Conservation (phyloP, 2,113 vertebrate species). For the Peromyscus polionotus region DNA sequence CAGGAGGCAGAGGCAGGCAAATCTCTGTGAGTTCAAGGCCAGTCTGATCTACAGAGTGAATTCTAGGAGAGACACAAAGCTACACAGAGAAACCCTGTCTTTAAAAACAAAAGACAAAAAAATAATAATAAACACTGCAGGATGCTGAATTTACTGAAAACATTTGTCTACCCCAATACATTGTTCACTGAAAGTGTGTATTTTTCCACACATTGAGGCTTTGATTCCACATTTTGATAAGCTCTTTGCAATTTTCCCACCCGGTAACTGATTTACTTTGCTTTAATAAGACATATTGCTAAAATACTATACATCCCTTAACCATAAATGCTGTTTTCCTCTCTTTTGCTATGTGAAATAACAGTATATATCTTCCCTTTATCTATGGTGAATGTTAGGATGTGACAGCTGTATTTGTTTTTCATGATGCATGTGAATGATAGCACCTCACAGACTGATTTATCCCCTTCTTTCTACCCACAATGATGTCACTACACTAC, state of each 20-base stretch:
- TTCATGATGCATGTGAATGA: slow-evolving; percentile 84
- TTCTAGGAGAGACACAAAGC: too few species aligned
- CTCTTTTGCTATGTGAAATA: slow-evolving; percentile 80
- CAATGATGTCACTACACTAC: slow-evolving; percentile 77
- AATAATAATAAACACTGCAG: not conserved
- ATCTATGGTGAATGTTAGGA: slow-evolving; percentile 83
- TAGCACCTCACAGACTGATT: slow-evolving; percentile 83
- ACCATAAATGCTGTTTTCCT: slow-evolving; percentile 66
- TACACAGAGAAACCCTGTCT: too few species aligned
- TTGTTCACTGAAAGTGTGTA: slow-evolving; percentile 72
- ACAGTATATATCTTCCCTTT: slow-evolving; percentile 87
- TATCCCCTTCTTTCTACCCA: slow-evolving; percentile 85
- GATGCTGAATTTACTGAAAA: slow-evolving; percentile 49
- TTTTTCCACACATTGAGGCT: slow-evolving; percentile 74
- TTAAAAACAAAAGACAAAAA: not conserved
- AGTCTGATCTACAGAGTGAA: too few species aligned
- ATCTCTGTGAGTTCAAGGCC: too few species aligned
- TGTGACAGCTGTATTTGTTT: slow-evolving; percentile 85
- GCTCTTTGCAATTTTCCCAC: slow-evolving; percentile 77
- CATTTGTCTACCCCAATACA: slow-evolving; percentile 68
- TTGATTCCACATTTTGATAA: slow-evolving; percentile 82
- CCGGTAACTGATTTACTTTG: slow-evolving; percentile 73
- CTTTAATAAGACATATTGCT: slow-evolving; percentile 80
- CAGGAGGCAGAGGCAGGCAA: too few species aligned
- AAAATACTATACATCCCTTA: slow-evolving; percentile 70